Base-by-base conservation (phyloP, 2,888 invertebrate genomes). In the Tipula lateralis region DNA sequence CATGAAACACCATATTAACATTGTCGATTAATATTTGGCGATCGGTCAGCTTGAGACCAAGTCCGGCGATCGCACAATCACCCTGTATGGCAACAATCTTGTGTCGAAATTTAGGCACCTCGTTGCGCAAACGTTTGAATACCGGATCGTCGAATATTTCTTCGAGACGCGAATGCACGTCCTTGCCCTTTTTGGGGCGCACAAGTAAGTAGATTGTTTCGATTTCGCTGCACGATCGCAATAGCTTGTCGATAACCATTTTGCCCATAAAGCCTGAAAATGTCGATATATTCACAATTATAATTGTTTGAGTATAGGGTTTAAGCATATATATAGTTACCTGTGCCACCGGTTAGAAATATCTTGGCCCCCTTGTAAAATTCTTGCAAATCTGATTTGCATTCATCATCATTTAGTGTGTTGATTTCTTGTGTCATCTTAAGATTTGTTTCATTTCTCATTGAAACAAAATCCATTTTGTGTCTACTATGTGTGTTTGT, bases 1-100 rank as follows among this genome's bases (percentile, higher is more conserved):
- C 95, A 88, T 99, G 97, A 89, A 99, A 95, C 5, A 94, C 92
- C 85, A 94, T 90, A 87, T 94, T 91, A 84, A 89, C 88, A 84
- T 89, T 87, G n/a, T 88, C 87, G 29, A 86, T 86, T 29, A 91
- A 86, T 80, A 88, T 83, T 84, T 87, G 86, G 1, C 89, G 88
- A 86, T 91, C 90, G 39, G 87, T 86, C 24, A 86, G 85, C 32
- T 88, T 88, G 9, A 91, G 88, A 5, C 91, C 91, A 66, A 91
- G 86, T 32, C 88, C 88, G 0, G 88, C 87, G 29, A 88, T 85
- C 44, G 87, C 86, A 85, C 90, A 90, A 85, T 91, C 91, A 12
- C 91, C 91, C 36, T 85, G 86, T 32, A 91, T 88, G 29, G 88
- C 88, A 84, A 88, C 86, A 24, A 91, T 86, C 88, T 91, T 91